Evolutionary conservation across 92 coral and sea anemone species (phyloP), one percentile per base, ranked within the genome.

Genomic region (Virgularia gustaviana): DNA sequence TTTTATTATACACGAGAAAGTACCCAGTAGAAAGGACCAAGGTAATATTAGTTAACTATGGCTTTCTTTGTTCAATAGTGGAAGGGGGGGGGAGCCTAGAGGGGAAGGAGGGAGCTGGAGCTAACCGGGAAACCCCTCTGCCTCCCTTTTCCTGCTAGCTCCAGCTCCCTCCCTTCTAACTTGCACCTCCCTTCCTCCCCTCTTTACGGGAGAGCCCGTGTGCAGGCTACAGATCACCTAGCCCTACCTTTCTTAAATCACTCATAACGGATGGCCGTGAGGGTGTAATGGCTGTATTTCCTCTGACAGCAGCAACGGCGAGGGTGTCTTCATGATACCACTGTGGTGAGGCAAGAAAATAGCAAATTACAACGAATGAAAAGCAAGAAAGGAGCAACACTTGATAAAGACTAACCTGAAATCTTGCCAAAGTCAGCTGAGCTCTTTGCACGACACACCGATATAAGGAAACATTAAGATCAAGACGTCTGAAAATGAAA

Each of bases 361-460:
- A 55, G 35, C 39, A 56, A 11, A 25, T 0, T 38, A 2, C 64
- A 0, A 68, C 60, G 37, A 9, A 24, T 2, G 0, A 15, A 2
- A 61, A 29, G 10, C 12, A 16, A 4, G 33, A 72, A 16, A 1
- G n/a, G 59, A 10, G 37, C 29, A 44, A 33, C 16, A 71, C 18
- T 24, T 10, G 6, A 2, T 15, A 51, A 16, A 18, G 44, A 25
- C 22, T 15, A 76, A 89, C 96, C 96, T 89, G 97, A 79, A 90
- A 92, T 57, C 98, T 79, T 43, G 98, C 98, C 9, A 92, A 82
- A 49, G 88, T 89, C 32, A 92, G 87, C 52, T 92, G 98, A 16
- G 96, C 96, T 72, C 98, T 77, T 57, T 92, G 98, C 1, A 92
- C 98, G 24, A 89, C 89, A 31, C 98, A 95, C 62, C 90, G 90